A percentile compares a stretch with the other conserved stretches of the same genome.
Evolutionary conservation across 2,888 invertebrate genomes (phyloP).

Genomic region (Holacanthella duospinosa): DNA sequence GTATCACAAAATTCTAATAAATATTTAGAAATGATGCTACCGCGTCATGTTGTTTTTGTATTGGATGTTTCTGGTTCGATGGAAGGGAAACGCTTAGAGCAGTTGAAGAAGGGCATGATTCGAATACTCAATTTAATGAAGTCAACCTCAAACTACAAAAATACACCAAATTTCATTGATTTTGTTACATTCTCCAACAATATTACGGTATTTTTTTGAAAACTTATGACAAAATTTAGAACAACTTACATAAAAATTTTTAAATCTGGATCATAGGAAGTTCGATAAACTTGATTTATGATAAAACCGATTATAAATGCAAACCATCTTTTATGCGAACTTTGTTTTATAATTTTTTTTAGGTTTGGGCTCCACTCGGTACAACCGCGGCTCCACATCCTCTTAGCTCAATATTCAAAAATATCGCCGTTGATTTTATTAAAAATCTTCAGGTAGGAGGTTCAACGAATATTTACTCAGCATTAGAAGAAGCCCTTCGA

Average conservation of each 20-base stretch:
- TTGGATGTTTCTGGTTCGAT: constrained; percentile 1
- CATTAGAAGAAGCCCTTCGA: background rate
- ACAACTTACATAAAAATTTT: background rate
- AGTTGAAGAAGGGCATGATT: background rate
- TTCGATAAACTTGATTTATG: too few species aligned
- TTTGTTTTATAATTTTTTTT: background rate
- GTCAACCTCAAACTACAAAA: background rate
- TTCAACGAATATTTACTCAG: background rate
- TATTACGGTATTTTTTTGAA: background rate
- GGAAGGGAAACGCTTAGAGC: background rate
- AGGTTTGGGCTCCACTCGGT: background rate
- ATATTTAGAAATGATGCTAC: background rate
- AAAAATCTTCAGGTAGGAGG: background rate
- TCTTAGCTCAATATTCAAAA: background rate
- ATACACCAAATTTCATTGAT: background rate
- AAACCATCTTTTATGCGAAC: too few species aligned
- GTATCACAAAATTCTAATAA: too few species aligned
- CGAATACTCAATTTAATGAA: background rate
- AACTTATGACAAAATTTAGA: too few species aligned
- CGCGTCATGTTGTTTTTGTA: background rate
- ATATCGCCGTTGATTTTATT: background rate
- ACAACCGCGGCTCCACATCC: background rate
- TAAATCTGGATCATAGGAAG: too few species aligned
- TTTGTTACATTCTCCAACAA: background rate
- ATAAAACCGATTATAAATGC: too few species aligned